Evolutionary conservation across 2,888 invertebrate genomes (phyloP).

Genomic region (Halocaridina rubra): DNA sequence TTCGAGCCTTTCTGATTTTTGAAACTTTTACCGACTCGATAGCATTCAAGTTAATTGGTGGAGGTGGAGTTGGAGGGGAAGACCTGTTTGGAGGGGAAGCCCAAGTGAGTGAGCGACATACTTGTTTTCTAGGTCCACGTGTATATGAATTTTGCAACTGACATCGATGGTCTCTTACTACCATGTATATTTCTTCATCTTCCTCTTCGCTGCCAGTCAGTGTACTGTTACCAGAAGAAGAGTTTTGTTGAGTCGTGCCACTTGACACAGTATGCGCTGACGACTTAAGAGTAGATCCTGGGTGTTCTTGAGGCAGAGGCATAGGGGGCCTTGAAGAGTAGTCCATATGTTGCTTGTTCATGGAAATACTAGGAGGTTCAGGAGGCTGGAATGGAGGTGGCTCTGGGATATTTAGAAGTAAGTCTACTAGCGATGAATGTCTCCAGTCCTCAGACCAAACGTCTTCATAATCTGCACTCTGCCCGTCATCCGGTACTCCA

Average conservation of each 20-base stretch:
- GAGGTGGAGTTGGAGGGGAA: conserved; percentile 24
- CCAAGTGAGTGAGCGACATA: conserved; percentile 58
- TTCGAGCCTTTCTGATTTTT: background rate
- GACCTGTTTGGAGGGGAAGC: conserved; percentile 38
- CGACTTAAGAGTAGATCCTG: background rate
- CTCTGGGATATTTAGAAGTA: conserved; percentile 20
- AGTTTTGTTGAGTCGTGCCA: conserved; percentile 9
- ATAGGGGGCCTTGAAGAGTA: conserved; percentile 40
- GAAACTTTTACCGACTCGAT: background rate
- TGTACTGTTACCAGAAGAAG: conserved; percentile 53
- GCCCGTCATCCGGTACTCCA: conserved; percentile 40
- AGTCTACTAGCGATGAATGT: conserved; percentile 39
- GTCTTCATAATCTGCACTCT: conserved; percentile 54
- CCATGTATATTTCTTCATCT: conserved; percentile 43
- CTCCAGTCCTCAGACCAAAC: conserved; percentile 41
- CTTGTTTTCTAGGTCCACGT: conserved; percentile 22
- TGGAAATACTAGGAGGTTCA: conserved; percentile 11
- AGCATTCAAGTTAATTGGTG: background rate
- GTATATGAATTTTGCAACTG: conserved; percentile 28
- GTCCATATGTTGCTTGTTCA: background rate
- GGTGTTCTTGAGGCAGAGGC: conserved; percentile 33
- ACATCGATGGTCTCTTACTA: conserved; percentile 38
- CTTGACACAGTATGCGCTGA: background rate
- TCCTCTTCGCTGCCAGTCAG: conserved; percentile 49
- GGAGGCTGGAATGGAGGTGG: conserved; percentile 57